Evolutionary conservation across 2,797 vertebrate genomes (phyloP).

Genomic region (Neosalanx taihuensis): DNA sequence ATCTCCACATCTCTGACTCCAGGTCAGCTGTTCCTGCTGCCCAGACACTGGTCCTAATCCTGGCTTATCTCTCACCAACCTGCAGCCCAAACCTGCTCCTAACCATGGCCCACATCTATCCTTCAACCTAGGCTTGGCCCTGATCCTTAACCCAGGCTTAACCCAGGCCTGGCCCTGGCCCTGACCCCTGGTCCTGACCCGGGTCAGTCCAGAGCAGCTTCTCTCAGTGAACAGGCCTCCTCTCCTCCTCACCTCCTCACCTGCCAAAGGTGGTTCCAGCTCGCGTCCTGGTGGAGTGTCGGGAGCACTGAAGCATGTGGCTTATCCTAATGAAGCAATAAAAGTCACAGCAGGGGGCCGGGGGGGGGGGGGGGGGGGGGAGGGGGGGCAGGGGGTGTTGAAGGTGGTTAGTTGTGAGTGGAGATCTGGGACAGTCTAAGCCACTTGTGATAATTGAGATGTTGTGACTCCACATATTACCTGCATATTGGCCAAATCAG

Average conservation of each 20-base stretch:
- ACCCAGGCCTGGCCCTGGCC: no score
- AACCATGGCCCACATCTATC: no score
- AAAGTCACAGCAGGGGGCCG: constrained; percentile 83
- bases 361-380: constrained; percentile 30
- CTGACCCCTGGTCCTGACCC: no score
- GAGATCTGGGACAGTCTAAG: constrained; percentile 50
- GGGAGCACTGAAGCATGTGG: constrained; percentile 81
- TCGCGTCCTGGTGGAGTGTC: constrained; percentile 57
- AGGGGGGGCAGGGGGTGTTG: constrained; percentile 36
- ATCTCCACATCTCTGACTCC: no score
- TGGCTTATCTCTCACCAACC: no score
- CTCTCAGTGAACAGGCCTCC: constrained; percentile 18
- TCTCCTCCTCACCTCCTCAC: constrained; percentile 59
- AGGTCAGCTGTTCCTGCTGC: no score
- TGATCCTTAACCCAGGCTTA: no score
- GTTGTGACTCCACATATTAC: constrained; percentile 74
- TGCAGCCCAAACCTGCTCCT: no score
- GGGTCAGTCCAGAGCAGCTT: not conserved
- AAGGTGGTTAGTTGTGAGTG: constrained; percentile 40
- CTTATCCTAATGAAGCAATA: constrained; percentile 96
- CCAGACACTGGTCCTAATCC: no score
- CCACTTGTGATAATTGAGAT: constrained; percentile 77
- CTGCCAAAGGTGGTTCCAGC: constrained; percentile 70
- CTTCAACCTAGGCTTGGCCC: no score
- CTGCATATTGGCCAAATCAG: constrained; percentile 67